A percentile compares a stretch with the other conserved stretches of the same genome.
These are phyloP conservation scores for Acropternis orthonyx DNA, from an alignment of 2,797 vertebrate species.

Conservation along the genomic window DNA sequence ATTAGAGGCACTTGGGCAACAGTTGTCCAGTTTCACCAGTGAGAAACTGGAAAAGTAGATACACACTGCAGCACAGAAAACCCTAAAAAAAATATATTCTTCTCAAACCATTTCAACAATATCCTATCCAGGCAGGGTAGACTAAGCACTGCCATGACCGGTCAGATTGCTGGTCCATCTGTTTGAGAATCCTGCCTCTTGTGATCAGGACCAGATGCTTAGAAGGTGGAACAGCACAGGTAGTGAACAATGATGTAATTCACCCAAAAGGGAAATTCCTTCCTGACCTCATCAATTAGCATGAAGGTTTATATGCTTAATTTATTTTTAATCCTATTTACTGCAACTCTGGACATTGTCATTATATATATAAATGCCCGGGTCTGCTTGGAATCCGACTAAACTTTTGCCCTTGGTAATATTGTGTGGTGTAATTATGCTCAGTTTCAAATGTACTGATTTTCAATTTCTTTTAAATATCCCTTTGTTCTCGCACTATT, in stretches of 20 bases:
- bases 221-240: constrained; percentile 6
- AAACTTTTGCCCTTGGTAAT: constrained; percentile 32
- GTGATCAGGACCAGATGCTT: constrained; percentile 24
- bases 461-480: constrained; percentile 25
- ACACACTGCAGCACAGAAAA: background rate
- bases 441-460: background rate
- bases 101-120: background rate
- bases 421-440: background rate
- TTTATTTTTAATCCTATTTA: constrained; percentile 64
- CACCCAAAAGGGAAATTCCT: constrained; percentile 52
- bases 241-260: constrained; percentile 26
- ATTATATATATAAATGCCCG: background rate
- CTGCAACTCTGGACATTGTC: constrained; percentile 38
- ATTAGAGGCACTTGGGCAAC: background rate
- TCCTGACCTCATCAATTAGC: constrained; percentile 54
- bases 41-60: background rate
- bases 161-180: background rate
- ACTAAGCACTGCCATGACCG: background rate
- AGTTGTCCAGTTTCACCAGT: background rate
- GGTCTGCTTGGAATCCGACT: constrained; percentile 26
- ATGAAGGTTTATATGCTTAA: constrained; percentile 55
- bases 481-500: background rate
- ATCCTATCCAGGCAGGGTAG: background rate
- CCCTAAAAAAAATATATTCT: background rate
- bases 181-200: constrained; percentile 1